Base-by-base conservation (phyloP, 1,140 invertebrate species). In the Sycophaga agraensis region DNA sequence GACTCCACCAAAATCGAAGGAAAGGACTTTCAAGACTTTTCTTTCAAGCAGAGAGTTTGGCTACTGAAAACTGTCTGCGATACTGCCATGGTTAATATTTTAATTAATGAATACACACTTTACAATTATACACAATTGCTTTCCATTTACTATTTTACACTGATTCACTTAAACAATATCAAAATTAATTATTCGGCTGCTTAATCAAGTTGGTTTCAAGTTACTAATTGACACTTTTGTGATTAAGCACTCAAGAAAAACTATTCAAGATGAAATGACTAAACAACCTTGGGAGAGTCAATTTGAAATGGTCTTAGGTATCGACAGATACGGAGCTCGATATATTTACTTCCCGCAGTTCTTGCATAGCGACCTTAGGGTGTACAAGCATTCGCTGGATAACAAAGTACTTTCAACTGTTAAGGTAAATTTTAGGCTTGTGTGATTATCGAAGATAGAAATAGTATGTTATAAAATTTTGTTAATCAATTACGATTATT, bases 331-430 rank as follows among this genome's bases (percentile, higher is more conserved):
- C 17, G 84, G 85, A 2, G 80, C 82, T 59, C 77, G 73, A 58
- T 87, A 86, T 66, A 73, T 86, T 60, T 84, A 86, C 67, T 84
- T 87, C 68, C 84, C 85, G 40, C 83, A 86, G 59, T 86, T 86
- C 66, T 77, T 84, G 67, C 81, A 83, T 2, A 82, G 70, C 31
- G 83, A 86, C 74, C 65, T 87, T 4, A 70, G 86, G 24, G 75
- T 87, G 54, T 87, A 86, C 65, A 78, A 75, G 34, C 84, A 85
- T 50, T 71, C 65, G 59, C 65, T 79, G 28, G 72, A 77, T 57
- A 81, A 80, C 60, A 72, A 72, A 56, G 64, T 79, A 56, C 35
- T 78, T 7, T 74, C 70, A 8, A 69, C 68, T 0, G 69, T 72
- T 0, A 73, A 72, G 71, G 75, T 77, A 67, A 16, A 42, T 31